Evolutionary conservation across 2,797 vertebrate genomes (phyloP).

Genomic region (Sebastes iracundus): DNA sequence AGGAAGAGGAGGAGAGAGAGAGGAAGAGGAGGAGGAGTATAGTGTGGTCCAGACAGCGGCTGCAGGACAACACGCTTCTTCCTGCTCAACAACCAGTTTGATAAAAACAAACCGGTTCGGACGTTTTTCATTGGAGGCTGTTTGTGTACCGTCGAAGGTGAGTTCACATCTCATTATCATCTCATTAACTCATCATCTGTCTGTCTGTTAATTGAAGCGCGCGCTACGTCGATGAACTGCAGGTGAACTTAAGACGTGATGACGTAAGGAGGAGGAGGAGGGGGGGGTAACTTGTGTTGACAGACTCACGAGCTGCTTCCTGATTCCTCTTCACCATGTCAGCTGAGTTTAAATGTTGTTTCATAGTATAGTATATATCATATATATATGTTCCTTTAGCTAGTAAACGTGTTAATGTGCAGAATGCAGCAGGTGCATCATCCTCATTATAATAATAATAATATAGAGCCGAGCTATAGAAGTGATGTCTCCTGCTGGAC

Average conservation of each 20-base stretch:
- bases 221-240: slow-evolving; percentile 33
- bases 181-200: neutral
- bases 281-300: neutral
- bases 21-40: neutral
- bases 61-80: slow-evolving; percentile 30
- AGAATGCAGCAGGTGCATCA: slow-evolving; percentile 31
- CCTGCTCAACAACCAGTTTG: slow-evolving; percentile 33
- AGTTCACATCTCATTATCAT: slow-evolving; percentile 16
- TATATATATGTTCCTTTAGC: neutral
- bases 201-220: neutral
- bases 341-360: neutral
- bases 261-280: slow-evolving; percentile 36
- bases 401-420: neutral
- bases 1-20: slow-evolving; percentile 53
- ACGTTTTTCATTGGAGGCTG: neutral
- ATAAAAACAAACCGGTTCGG: slow-evolving; percentile 29
- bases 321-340: neutral
- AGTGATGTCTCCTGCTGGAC: too few relatives aligned
- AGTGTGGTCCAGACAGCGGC: slow-evolving; percentile 28
- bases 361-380: too few relatives aligned
- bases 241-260: slow-evolving; percentile 61
- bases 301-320: neutral
- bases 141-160: slow-evolving; percentile 31
- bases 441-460: too few relatives aligned
- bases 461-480: neutral